Conservation (phyloP, 2,888 invertebrate species). For the Ophraella communa region DNA sequence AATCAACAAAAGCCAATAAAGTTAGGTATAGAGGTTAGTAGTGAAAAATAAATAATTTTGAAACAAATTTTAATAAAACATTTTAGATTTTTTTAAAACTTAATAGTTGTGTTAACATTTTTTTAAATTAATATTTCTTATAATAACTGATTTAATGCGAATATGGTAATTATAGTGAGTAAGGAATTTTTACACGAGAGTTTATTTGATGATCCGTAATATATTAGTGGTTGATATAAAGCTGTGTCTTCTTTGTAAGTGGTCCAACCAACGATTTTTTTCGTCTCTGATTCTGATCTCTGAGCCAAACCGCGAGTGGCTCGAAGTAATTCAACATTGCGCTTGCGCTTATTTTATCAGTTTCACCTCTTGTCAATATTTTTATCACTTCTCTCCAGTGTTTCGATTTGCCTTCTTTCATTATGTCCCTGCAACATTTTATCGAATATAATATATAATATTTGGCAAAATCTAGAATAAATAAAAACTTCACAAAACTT, state of each 20-base stretch:
- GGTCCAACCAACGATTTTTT: constrained; percentile 77
- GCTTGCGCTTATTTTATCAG: constrained; percentile 76
- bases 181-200: background rate
- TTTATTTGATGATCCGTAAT: constrained; percentile 21
- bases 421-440: constrained; percentile 65
- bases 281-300: constrained; percentile 75
- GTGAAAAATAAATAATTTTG: too few relatives aligned
- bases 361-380: constrained; percentile 72
- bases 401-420: constrained; percentile 72
- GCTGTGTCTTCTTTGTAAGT: constrained; percentile 72
- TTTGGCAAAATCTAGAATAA: too few relatives aligned
- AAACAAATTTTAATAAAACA: background rate
- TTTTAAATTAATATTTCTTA: background rate
- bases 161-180: background rate
- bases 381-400: constrained; percentile 76
- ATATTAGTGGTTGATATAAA: constrained; percentile 59
- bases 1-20: too few relatives aligned
- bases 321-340: constrained; percentile 83
- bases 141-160: background rate
- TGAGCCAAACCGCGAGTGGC: constrained; percentile 79
- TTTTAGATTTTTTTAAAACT: background rate
- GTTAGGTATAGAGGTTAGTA: too few relatives aligned
- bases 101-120: too few relatives aligned
- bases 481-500: constrained; percentile 35
- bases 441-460: too few relatives aligned